Percentiles rank a stretch among this genome's conserved stretches.
These are phyloP conservation scores for Polyodon spathula DNA, from an alignment of 2,113 vertebrate genomes.

Conservation along the genomic window DNA sequence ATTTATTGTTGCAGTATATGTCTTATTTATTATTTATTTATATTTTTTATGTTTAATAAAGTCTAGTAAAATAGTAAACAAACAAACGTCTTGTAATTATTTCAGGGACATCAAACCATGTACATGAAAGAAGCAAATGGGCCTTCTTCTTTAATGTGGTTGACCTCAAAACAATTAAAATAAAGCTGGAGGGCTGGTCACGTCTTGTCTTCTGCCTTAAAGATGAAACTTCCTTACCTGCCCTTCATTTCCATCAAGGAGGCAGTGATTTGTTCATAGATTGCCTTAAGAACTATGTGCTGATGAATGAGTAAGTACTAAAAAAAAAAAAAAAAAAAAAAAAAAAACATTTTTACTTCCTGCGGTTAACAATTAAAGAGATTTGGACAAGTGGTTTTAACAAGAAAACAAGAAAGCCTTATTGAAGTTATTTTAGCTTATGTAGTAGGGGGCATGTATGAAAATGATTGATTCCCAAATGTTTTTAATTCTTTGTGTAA, in stretches of 20 bases:
- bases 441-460: too few species aligned
- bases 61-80: too few species aligned
- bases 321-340: background rate
- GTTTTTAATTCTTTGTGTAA: too few species aligned
- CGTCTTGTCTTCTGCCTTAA: constrained; percentile 77
- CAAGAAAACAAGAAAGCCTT: too few species aligned
- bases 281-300: constrained; percentile 71
- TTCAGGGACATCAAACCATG: constrained; percentile 41
- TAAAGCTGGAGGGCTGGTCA: constrained; percentile 82
- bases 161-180: constrained; percentile 78
- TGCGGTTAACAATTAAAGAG: background rate
- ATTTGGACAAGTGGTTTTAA: background rate
- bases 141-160: constrained; percentile 76
- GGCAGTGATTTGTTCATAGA: constrained; percentile 77
- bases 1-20: constrained; percentile 4
- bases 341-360: background rate
- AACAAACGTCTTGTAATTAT: constrained; percentile 1
- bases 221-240: constrained; percentile 68
- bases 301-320: constrained; percentile 78
- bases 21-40: background rate
- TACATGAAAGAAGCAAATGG: constrained; percentile 66
- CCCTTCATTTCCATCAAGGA: constrained; percentile 89
- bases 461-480: too few species aligned
- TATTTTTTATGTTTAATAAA: too few species aligned
- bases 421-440: too few species aligned